Conservation (phyloP, 2,797 vertebrate species). For the Hypotaenidia okinawae region DNA sequence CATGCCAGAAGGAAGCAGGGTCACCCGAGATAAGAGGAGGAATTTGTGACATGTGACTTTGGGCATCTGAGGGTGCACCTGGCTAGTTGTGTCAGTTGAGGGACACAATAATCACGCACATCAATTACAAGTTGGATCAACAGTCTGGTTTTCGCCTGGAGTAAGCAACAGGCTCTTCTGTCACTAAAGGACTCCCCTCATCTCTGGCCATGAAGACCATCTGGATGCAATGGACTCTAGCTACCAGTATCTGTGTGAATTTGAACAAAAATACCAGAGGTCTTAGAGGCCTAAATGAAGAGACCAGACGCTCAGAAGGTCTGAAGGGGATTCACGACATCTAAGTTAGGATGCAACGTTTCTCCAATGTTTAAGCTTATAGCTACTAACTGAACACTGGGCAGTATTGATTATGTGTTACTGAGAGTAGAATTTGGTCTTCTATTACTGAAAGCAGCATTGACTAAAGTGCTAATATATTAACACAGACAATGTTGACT, state of each 20-base stretch:
- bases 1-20: constrained; percentile 15
- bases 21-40: background rate
- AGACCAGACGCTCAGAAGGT: background rate
- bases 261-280: background rate
- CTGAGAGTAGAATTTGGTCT: background rate
- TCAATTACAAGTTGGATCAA: background rate
- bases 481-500: background rate
- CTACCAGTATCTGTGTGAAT: background rate
- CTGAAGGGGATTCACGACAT: background rate
- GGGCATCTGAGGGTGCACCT: background rate
- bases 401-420: background rate
- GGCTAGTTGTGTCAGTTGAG: background rate
- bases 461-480: constrained; percentile 5
- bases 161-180: background rate
- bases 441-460: background rate
- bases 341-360: background rate
- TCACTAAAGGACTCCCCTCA: background rate
- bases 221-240: background rate
- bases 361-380: background rate
- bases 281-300: background rate
- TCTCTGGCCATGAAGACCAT: background rate
- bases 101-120: background rate
- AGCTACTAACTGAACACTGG: background rate
- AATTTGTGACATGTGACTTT: background rate
- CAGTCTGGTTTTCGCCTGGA: background rate